Percentiles rank a stretch among this genome's conserved stretches.
These are phyloP conservation scores for Todiramphus chloris DNA, from an alignment of 2,113 vertebrate species.

Conservation along the genomic window DNA sequence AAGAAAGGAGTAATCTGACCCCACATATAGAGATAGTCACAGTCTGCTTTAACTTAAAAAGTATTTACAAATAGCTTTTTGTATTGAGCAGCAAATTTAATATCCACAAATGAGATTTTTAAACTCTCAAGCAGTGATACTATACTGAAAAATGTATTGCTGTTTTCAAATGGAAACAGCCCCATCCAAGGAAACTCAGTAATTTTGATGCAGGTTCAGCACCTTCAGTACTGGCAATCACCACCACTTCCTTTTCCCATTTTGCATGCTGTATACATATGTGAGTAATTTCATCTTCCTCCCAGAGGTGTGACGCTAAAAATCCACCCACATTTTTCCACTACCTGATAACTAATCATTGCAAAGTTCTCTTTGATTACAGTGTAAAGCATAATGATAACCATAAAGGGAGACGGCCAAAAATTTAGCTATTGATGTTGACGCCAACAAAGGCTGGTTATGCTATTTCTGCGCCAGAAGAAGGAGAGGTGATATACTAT, in stretches of 20 bases:
- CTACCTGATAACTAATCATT: neutral
- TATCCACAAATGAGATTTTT: neutral
- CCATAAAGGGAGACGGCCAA: neutral
- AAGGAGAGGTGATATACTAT: neutral
- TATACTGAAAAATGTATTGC: neutral
- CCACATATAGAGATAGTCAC: neutral
- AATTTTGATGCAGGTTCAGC: neutral
- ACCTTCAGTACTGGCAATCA: neutral
- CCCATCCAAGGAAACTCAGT: neutral
- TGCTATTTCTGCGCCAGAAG: neutral
- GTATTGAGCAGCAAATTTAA: neutral
- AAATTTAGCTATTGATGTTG: neutral
- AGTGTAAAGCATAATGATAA: neutral
- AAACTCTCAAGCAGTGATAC: neutral
- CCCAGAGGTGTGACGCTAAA: neutral
- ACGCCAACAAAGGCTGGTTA: neutral
- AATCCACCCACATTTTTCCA: neutral
- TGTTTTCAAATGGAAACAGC: neutral
- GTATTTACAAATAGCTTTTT: neutral
- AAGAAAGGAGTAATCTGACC: neutral
- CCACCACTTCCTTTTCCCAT: neutral
- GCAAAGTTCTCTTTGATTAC: slow-evolving; percentile 1
- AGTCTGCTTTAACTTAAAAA: neutral
- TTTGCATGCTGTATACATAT: neutral
- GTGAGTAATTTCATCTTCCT: neutral